Base-by-base conservation (phyloP, 2,888 invertebrate species). In the Rhimphoctona megacephalus region DNA sequence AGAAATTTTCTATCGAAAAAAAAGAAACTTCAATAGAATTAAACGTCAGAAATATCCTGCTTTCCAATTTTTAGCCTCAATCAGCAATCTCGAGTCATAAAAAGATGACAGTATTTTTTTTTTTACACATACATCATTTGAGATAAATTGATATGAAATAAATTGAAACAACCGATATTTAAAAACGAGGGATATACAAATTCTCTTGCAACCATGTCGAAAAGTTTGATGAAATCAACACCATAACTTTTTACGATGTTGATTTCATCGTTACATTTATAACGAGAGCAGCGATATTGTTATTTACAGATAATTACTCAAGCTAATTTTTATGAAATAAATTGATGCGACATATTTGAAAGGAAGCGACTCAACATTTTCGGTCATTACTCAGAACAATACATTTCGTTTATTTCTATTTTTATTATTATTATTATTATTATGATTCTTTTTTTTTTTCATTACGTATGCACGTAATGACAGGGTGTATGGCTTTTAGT, bases 401-500 rank as follows among this genome's bases (percentile, higher is more conserved):
- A 9, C 22, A 67, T 72, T 72, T 70, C 46, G 8, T 49, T 22
- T 9, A 6, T 39, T 9, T 7, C 9, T n/a, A n/a, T 0, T 39
- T 39, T 36, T 0, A 6, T 0, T 36, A 5, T 36, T 36, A 5
- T 33, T 2, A 5, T 33, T 36, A 5, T 36, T 36, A 5, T 36
- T 36, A n/a, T n/a, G n/a, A n/a, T 36, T 0, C 1, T 36, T 36
- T 36, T 36, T 36, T 6, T 49, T 25, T 49, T 72, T 72, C 30
- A 49, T 33, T 33, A n/a, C 49, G 46, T 46, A 72, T 52, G 46
- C 17, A 33, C 8, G 30, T 52, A 72, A 72, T 52, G 77, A 66
- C 33, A 64, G 33, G 5, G 46, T n/a, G 22, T 49, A 52, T n/a
- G 52, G 30, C 36, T 52, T 64, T 61, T 61, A 30, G 61, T 61